A percentile compares a stretch with the other conserved stretches of the same genome.
Evolutionary conservation across 2,113 vertebrate species (phyloP).

Genomic region (Setophaga petechia): DNA sequence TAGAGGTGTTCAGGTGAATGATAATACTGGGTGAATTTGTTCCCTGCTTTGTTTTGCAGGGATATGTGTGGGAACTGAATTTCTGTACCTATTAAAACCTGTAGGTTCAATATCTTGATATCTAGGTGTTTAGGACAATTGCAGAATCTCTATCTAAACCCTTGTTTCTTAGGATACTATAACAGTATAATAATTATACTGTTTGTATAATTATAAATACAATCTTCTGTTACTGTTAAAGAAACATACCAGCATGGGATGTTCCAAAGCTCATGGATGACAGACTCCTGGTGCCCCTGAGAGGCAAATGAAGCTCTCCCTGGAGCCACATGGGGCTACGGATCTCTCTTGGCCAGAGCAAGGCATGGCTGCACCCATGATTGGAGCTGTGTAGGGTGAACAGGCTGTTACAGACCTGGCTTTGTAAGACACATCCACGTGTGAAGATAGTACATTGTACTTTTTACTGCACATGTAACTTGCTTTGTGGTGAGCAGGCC

Average conservation of each 20-base stretch:
- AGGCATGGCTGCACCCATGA: not conserved
- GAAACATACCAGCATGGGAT: not conserved
- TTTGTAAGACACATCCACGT: rapidly evolving
- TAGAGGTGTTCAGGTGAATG: not conserved
- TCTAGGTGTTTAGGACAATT: not conserved
- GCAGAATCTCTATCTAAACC: not conserved
- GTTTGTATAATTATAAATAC: not conserved
- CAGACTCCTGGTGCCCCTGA: not conserved
- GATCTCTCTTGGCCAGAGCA: not conserved
- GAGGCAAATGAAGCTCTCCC: not conserved
- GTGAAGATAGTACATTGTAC: not conserved
- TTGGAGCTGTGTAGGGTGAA: not conserved
- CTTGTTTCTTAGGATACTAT: not conserved
- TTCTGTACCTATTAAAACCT: not conserved
- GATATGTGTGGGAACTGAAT: not conserved
- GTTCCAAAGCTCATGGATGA: not conserved
- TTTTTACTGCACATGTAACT: not conserved
- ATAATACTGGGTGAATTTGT: not conserved
- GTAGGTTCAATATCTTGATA: not conserved
- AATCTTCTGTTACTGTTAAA: not conserved
- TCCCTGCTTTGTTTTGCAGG: not conserved
- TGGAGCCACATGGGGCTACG: rapidly evolving
- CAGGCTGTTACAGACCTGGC: not conserved
- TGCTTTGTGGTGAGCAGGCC: not conserved
- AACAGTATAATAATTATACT: not conserved